Evolutionary conservation across 2,797 vertebrate species (phyloP), one percentile per base, ranked within the genome.

Genomic region (Pelodytes ibericus): DNA sequence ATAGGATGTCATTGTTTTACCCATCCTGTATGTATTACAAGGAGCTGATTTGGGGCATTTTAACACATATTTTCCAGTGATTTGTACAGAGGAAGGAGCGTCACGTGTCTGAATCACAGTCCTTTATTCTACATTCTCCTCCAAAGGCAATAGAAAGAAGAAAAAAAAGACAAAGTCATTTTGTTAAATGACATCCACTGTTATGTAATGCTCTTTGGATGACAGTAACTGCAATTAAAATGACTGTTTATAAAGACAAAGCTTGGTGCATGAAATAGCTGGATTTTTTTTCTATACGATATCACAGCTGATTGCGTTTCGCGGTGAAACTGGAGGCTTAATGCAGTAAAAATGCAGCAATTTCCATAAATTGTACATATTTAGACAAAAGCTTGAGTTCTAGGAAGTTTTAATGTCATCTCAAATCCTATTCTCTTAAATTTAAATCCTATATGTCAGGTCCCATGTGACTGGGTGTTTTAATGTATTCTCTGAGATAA

Each of bases 201-300:
- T 27, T 11, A 24, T 25, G 15, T 15, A 30, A 22, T 49, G 41
- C 33, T 29, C 29, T n/a, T 36, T 13, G 29, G 24, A 47, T 66
- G 33, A 56, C 44, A 64, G 29, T 56, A 44, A n/a, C 61, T 8
- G 13, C 39, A 66, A 74, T 74, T 74, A 59, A 74, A 65, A 33
- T 27, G 6, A 56, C 39, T 16, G 29, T 56, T 53, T 31, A 64
- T 3, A 10, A 56, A 61, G 62, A 59, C 31, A 47, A 59, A 59
- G 56, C 24, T 58, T 1, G 36, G 11, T 44, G 13, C 10, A 33
- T 9, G 49, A 18, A 44, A 65, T 64, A 16, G n/a, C 27, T 8
- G n/a, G n/a, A n/a, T n/a, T 24, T 65, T 27, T 64, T 64, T 66
- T 65, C 49, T 74, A 20, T 20, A 16, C 18, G n/a, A n/a, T 64